phyloP scores from a whole-genome alignment of 2,113 vertebrate genomes.

The Diadophis punctatus region DNA sequence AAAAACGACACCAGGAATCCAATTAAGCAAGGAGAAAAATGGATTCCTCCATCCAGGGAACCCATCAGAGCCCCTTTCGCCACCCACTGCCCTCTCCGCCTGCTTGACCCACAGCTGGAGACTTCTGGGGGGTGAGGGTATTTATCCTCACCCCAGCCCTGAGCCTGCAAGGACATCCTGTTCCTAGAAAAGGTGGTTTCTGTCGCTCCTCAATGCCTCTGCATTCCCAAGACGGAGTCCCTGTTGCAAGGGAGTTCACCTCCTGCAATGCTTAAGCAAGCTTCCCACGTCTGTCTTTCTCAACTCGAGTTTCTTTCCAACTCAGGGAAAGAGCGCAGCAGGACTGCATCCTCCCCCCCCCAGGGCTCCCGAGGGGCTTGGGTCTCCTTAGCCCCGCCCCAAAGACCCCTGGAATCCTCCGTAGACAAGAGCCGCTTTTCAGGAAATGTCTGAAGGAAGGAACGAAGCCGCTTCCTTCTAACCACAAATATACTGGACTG shows the following conservation, averaged over 20 bases:
- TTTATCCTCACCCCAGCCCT: not conserved
- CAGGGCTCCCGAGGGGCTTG: not conserved
- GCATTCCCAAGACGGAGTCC: not conserved
- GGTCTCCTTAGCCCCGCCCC: not conserved
- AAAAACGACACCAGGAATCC: not conserved
- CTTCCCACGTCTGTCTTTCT: not conserved
- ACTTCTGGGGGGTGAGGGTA: not conserved
- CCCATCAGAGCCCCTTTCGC: not conserved
- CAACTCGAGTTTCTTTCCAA: not conserved
- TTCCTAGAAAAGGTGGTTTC: not conserved
- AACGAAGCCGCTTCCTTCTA: not conserved
- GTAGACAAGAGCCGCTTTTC: not conserved
- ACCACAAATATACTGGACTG: not conserved
- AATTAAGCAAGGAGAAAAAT: not conserved
- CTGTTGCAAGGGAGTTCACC: not conserved
- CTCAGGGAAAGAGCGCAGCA: not conserved
- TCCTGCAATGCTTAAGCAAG: too few relatives aligned
- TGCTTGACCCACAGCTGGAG: not conserved
- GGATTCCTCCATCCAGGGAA: not conserved
- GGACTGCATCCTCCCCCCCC: not conserved
- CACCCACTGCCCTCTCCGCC: too few relatives aligned
- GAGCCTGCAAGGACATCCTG: not conserved
- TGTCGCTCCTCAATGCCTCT: not conserved
- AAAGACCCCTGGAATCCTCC: not conserved
- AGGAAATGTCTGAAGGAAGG: not conserved